Evolutionary conservation across 2,113 vertebrate genomes (phyloP).

Genomic region (Meles meles): DNA sequence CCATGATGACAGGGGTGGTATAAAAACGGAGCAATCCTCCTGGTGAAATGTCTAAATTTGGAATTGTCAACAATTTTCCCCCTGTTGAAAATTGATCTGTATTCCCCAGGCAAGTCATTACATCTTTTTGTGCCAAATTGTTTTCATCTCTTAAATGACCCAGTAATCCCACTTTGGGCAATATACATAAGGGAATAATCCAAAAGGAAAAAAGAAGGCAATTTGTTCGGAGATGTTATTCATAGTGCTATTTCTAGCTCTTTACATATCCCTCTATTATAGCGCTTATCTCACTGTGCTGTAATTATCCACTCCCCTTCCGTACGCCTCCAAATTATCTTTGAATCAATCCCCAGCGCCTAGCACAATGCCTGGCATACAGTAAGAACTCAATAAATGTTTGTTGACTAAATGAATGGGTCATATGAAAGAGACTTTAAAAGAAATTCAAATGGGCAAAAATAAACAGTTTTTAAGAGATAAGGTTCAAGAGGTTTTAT

Average conservation of each 20-base stretch:
- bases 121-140: conserved; percentile 74
- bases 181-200: conserved; percentile 77
- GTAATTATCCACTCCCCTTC: conserved; percentile 74
- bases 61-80: conserved; percentile 59
- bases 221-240: conserved; percentile 76
- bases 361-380: conserved; percentile 74
- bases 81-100: conserved; percentile 69
- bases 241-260: conserved; percentile 73
- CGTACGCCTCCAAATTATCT: conserved; percentile 75
- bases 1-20: background rate
- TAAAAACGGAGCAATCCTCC: conserved; percentile 16
- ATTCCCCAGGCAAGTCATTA: conserved; percentile 72
- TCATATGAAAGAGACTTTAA: conserved; percentile 32
- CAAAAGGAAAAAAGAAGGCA: conserved; percentile 70
- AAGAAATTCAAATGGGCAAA: conserved; percentile 30
- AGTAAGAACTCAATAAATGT: conserved; percentile 74
- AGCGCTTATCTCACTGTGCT: conserved; percentile 74
- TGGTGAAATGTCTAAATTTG: conserved; percentile 54
- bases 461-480: conserved; percentile 50
- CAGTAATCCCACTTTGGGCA: conserved; percentile 76
- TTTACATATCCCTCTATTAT: conserved; percentile 72
- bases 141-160: conserved; percentile 78
- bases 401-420: conserved; percentile 61
- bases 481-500: background rate
- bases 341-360: conserved; percentile 70